A percentile compares a stretch with the other conserved stretches of the same genome.
Conservation (phyloP, 2,797 vertebrate species). For the Dendrocincla tyrannina region DNA sequence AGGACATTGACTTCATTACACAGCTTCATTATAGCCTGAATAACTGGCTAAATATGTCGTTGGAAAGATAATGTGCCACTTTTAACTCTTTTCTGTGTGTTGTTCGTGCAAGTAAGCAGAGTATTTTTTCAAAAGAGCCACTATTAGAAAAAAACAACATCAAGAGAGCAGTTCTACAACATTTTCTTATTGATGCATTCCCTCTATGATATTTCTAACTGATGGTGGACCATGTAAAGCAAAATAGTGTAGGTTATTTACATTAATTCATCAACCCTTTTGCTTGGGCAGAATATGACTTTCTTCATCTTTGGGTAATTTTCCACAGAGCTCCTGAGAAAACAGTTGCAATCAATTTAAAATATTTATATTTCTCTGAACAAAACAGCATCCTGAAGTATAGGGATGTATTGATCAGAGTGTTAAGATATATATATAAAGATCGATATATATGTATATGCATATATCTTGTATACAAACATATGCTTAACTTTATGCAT, state of each 20-base stretch:
- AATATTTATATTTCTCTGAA: not conserved
- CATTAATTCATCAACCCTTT: not conserved
- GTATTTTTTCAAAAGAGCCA: not conserved
- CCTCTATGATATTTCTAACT: not conserved
- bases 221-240: not conserved
- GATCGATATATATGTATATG: not conserved
- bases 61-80: conserved; percentile 63
- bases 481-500: not conserved
- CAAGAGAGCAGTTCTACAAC: not conserved
- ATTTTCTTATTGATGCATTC: not conserved
- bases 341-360: not conserved
- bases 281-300: not conserved
- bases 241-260: not conserved
- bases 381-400: not conserved
- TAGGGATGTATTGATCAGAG: not conserved
- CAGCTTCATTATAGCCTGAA: conserved; percentile 85
- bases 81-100: not conserved
- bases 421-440: rapidly evolving
- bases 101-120: not conserved
- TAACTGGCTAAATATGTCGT: conserved; percentile 84
- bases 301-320: not conserved
- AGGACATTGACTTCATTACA: conserved; percentile 92
- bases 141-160: not conserved
- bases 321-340: not conserved
- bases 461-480: not conserved